These are phyloP conservation scores for Apamea monoglypha DNA, from an alignment of 2,888 invertebrate species.

Conservation along the genomic window DNA sequence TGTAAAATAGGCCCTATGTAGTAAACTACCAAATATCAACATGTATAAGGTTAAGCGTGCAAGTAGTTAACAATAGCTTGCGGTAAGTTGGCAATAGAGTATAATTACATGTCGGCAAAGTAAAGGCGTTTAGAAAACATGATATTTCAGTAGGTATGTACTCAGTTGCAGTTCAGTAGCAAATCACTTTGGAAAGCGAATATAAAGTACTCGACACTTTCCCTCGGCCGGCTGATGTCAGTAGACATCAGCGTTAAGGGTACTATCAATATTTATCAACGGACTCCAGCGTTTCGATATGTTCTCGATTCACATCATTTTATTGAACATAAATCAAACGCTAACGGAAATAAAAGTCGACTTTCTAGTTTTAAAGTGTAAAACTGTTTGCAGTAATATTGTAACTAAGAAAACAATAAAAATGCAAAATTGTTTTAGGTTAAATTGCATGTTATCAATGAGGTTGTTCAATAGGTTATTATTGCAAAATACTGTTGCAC, in stretches of 20 bases:
- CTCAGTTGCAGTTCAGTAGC: slow-evolving; percentile 56
- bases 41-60: slow-evolving; percentile 56
- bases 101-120: slow-evolving; percentile 46
- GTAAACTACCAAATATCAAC: slow-evolving; percentile 59
- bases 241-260: slow-evolving; percentile 65
- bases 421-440: neutral
- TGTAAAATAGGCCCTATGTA: slow-evolving; percentile 45
- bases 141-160: slow-evolving; percentile 34
- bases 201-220: slow-evolving; percentile 71
- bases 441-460: neutral
- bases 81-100: slow-evolving; percentile 37
- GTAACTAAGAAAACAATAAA: slow-evolving; percentile 33
- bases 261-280: slow-evolving; percentile 66
- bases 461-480: neutral
- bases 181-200: slow-evolving; percentile 73
- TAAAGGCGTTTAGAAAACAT: slow-evolving; percentile 47
- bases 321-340: slow-evolving; percentile 59
- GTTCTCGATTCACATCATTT: slow-evolving; percentile 61
- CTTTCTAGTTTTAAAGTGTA: slow-evolving; percentile 64
- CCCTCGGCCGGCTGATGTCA: slow-evolving; percentile 63
- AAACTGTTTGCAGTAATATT: slow-evolving; percentile 28
- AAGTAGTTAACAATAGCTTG: slow-evolving; percentile 34
- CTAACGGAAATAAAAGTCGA: slow-evolving; percentile 50
- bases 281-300: slow-evolving; percentile 57
- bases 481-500: neutral